Evolutionary conservation across 30 jellyfish, hydroid and myxozoan species (phyloP), one percentile per base, ranked within the genome.

Genomic region (Hydractinia symbiolongicarpus): DNA sequence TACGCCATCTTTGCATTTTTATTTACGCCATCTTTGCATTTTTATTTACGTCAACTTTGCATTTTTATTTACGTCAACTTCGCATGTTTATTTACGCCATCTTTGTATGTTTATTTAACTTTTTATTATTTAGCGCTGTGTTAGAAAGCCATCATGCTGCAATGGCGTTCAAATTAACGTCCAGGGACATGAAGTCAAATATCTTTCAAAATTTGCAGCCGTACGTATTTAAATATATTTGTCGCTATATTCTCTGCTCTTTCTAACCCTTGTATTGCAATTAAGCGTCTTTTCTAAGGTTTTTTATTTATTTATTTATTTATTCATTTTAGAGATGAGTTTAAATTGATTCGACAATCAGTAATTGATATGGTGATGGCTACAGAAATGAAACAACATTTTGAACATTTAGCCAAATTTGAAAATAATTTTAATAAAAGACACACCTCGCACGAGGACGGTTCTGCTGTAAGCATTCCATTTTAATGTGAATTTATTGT

Each of bases 101-200:
- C 44, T 30, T 30, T 30, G 44, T 2, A 30, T 30, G 44, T 30
- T 44, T 58, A 64, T 13, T n/a, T 64, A 17, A 40, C 58, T 69
- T 54, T 64, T 11, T 73, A 17, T 53, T 4, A 67, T 89, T 53
- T 81, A 91, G 98, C 15, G 98, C 98, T 79, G 96, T 91, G n/a
- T 40, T 91, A 54, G 98, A 91, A 57, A 91, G 96, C 72, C 98
- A 91, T 60, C 98, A 91, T 61, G 98, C 98, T 9, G 98, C 98
- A 11, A 71, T 91, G 95, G 98, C 98, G 0, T 91, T 91, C 84
- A 91, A 86, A 64, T 82, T 91, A 55, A 91, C 98, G 0, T 79
- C 95, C 5, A 83, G 85, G 62, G 98, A 91, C 81, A 52, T 95
- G 64, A 86, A 91, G 67, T 91, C 98, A 51, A 86, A 91, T 83